phyloP scores from a whole-genome alignment of 2,888 invertebrate species.

The Scrobipalpa costella region DNA sequence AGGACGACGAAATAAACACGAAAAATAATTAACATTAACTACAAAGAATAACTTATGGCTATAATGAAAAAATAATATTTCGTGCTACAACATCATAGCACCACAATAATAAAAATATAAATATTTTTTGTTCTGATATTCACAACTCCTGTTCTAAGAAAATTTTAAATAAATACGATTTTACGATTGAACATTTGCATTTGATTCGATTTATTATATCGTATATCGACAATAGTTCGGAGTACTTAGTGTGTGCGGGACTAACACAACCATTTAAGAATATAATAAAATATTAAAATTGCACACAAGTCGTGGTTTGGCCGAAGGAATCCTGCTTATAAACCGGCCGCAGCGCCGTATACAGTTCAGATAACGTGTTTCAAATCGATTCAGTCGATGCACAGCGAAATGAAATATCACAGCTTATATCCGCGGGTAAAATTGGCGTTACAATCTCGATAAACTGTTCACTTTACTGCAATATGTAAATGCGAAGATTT shows the following conservation, averaged over 20 bases:
- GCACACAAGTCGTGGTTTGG: constrained; percentile 59
- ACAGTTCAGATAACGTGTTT: not conserved
- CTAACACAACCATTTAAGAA: constrained; percentile 67
- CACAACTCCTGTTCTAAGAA: constrained; percentile 56
- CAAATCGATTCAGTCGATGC: not conserved
- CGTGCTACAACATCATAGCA: constrained; percentile 68
- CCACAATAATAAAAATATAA: constrained; percentile 62
- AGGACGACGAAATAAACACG: constrained; percentile 42
- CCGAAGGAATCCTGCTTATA: constrained; percentile 15
- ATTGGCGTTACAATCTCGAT: not conserved
- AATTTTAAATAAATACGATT: constrained; percentile 15
- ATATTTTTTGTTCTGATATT: constrained; percentile 59
- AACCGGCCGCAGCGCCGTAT: not conserved
- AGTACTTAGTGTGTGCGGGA: constrained; percentile 52
- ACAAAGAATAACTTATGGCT: constrained; percentile 48
- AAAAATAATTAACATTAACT: constrained; percentile 38
- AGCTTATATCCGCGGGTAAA: not conserved
- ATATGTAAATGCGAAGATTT: too few relatives aligned
- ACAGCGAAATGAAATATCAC: not conserved
- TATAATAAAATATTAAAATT: constrained; percentile 61
- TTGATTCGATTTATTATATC: not conserved
- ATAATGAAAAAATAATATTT: constrained; percentile 56
- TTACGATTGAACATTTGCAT: not conserved
- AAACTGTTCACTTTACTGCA: too few relatives aligned
- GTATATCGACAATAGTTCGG: constrained; percentile 26